Evolutionary conservation across 2,797 vertebrate genomes (phyloP), one percentile per base, ranked within the genome.

Genomic region (Danio albolineatus): DNA sequence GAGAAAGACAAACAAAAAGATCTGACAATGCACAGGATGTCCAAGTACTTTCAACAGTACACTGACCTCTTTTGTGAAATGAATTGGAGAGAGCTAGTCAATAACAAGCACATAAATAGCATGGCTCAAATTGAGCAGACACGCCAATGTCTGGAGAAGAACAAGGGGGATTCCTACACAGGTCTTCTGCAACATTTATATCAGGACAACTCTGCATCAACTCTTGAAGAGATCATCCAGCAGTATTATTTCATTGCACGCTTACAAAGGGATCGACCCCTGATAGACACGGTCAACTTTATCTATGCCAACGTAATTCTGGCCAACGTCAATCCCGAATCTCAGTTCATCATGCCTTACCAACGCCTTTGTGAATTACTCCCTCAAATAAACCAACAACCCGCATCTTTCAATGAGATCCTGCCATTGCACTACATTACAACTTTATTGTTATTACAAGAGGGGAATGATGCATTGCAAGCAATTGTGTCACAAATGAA

Each of bases 271-370:
- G 28, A 28, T 28, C 28, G 28, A 28, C 3, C 28, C 28, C 1
- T 28, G 3, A 53, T 0, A 49, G 6, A 41, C 0, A 88, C 87
- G 59, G 79, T 92, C n/a, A 90, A 90, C 84, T 83, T 83, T 1
- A 74, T 92, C 2, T 92, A 90, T 51, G 82, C 85, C 19, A 90
- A 83, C 85, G 82, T 92, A 79, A 89, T 89, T 43, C 78, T 92
- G 7, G 87, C 84, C 67, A 12, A 86, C 56, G 80, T 90, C 67
- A 85, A 85, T 61, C 86, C 87, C 7, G 17, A 0, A 10, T 92
- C 88, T 0, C 2, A 0, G 0, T 0, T 2, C 0, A 19, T 90
- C 21, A 0, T 0, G 6, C 19, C 84, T 0, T 88, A 89, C 59
- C 0, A 0, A 2, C 0, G 0, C 0, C 61, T 92, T 9, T 1